Percentiles rank a stretch among this genome's conserved stretches.
Evolutionary conservation across 1,140 invertebrate species (phyloP).

Genomic region (Rhizoglyphus robini): DNA sequence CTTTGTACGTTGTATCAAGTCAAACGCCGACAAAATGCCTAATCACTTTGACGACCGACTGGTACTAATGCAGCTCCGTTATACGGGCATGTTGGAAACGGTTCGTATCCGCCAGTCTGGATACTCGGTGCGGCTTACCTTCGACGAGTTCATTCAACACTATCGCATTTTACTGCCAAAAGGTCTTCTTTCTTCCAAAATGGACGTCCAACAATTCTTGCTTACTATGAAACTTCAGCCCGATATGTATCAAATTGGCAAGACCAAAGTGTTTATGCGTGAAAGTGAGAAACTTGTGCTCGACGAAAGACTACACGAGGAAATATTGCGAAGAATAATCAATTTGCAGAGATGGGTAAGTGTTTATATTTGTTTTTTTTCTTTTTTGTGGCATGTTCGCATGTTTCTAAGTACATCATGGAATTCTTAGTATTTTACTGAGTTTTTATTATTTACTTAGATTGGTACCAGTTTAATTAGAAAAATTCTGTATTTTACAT

Average conservation of each 20-base stretch:
- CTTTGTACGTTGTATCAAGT: conserved; percentile 89
- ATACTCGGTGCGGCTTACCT: conserved; percentile 80
- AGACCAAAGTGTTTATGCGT: conserved; percentile 76
- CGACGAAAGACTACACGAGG: conserved; percentile 77
- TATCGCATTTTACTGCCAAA: conserved; percentile 80
- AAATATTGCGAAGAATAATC: conserved; percentile 81
- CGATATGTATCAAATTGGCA: conserved; percentile 80
- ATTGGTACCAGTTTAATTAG: too few species aligned
- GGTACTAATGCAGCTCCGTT: conserved; percentile 68
- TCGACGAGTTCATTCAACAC: conserved; percentile 84
- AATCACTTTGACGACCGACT: conserved; percentile 87
- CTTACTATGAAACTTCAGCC: conserved; percentile 60
- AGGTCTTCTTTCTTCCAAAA: conserved; percentile 60
- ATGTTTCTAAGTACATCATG: conserved; percentile 1
- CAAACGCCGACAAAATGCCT: conserved; percentile 43
- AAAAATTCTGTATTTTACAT: too few species aligned
- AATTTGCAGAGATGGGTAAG: conserved; percentile 68
- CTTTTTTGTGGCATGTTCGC: neutral
- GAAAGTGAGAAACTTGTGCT: conserved; percentile 86
- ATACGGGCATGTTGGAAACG: conserved; percentile 93
- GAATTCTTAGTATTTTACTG: conserved; percentile 4
- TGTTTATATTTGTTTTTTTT: neutral
- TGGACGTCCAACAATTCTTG: conserved; percentile 64
- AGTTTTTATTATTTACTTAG: conserved; percentile 31
- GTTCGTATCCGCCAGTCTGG: conserved; percentile 86